Evolutionary conservation across 2,113 vertebrate genomes (phyloP), one percentile per base, ranked within the genome.

Genomic region (Garra rufa): DNA sequence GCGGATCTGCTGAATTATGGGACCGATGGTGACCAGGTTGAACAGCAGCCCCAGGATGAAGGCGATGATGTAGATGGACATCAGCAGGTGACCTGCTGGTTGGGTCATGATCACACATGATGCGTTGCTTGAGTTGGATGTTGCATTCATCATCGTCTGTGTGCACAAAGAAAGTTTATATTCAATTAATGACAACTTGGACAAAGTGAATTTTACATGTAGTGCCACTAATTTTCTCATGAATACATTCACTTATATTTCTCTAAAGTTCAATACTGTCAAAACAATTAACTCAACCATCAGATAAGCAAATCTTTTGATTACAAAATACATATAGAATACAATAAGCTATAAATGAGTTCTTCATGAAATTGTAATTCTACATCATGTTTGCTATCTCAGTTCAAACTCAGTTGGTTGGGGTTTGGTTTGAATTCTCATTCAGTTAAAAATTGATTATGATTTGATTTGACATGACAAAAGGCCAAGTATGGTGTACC

Each of bases 21-120:
- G 95, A 24, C 92, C 88, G 2, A 94, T 55, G 2, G 94, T 94
- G 26, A 95, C 41, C 1, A 93, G 14, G 78, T 95, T 94, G 76
- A 94, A 90, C 61, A 91, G 78, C 81, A 96, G 44, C 15, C 94
- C 94, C 9, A 94, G 74, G 15, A 93, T 79, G 50, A 96, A 94
- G 6, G 89, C 90, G 30, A 93, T 21, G 67, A 94, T 94, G 90
- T 95, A 94, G 19, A 94, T 89, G 0, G 85, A 83, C 89, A 94
- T 93, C 52, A 96, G 83, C 17, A 94, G 8, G 81, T 92, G 87
- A n/a, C 91, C 92, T 77, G 87, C 75, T 1, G 1, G 2, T 46
- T 90, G 0, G 69, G 3, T 0, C 0, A 92, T 92, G 0, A 74
- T 0, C 15, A 95, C 93, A 81, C 94, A 95, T 0, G 6, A 17